Base-by-base conservation (phyloP, 2,113 vertebrate species). In the Tachycineta bicolor region DNA sequence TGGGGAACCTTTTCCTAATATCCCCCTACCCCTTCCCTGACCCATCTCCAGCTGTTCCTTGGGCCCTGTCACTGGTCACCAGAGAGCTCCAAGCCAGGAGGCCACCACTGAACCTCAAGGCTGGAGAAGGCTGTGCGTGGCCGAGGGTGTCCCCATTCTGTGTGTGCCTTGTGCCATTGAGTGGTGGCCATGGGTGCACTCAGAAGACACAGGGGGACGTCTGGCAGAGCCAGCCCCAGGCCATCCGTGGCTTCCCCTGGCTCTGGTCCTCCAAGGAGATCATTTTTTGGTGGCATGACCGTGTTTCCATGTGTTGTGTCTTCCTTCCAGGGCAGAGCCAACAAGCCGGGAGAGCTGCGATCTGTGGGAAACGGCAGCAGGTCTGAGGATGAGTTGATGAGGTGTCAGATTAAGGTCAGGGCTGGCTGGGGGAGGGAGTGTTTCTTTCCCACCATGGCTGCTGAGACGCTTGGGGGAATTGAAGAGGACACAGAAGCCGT, bases 311-410 rank as follows among this genome's bases (percentile, higher is more conserved):
- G 41, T 43, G 41, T 43, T 43, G 41, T 14, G 21, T 4, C 28
- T 41, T 75, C 21, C 17, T 70, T 52, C 41, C 53, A 49, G 53
- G 81, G 77, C 69, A 58, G 52, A 73, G 29, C 0, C 41, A 12
- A 14, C 5, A 6, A 53, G 84, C 5, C 65, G 65, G 78, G n/a
- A 69, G 69, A 56, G 28, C 43, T 77, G 46, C 26, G 68, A 11
- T 79, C 83, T 89, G 74, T 95, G 91, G 87, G 91, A 94, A 96
- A 80, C 4, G 10, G 39, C 47, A 87, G 44, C 5, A 87, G 81
- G 21, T 37, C 81, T 26, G 18, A 91, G 89, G 81, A 33, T 7
- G 65, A 50, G 63, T 14, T 69, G 91, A 93, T 68, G 93, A 96
- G 78, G 67, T 88, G 87, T 34, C 79, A 95, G 63, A 70, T 26